These are phyloP conservation scores for Anarsia innoxiella DNA, from an alignment of 2,888 invertebrate genomes.

Conservation along the genomic window DNA sequence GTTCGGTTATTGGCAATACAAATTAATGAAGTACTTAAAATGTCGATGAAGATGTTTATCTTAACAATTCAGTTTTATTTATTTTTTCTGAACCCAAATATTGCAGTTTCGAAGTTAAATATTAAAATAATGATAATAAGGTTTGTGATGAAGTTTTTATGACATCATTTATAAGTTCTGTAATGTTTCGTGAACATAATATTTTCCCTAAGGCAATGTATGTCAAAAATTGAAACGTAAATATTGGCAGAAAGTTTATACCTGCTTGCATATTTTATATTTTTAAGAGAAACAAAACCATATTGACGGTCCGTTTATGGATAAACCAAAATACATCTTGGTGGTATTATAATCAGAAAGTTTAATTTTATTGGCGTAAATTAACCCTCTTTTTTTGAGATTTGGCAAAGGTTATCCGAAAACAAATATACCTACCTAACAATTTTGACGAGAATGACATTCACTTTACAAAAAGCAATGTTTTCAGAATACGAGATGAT, in stretches of 20 bases:
- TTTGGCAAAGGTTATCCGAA: background rate
- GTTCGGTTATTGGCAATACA: background rate
- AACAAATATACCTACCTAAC: background rate
- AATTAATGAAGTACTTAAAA: slow-evolving; percentile 6
- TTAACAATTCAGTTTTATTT: slow-evolving; percentile 5
- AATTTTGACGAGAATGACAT: background rate
- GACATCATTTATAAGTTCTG: background rate
- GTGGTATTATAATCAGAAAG: too few species aligned
- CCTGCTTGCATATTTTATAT: too few species aligned
- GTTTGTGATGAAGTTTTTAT: slow-evolving; percentile 5
- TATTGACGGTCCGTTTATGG: too few species aligned
- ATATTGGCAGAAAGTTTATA: too few species aligned
- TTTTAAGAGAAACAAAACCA: too few species aligned
- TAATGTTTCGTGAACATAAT: too few species aligned
- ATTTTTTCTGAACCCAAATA: background rate
- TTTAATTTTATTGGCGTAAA: too few species aligned
- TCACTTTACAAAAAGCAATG: too few species aligned
- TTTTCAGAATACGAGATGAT: slow-evolving; percentile 41
- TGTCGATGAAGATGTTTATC: slow-evolving; percentile 7
- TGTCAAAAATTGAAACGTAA: too few species aligned
- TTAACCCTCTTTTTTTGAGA: too few species aligned
- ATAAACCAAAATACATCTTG: too few species aligned
- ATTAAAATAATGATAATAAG: background rate
- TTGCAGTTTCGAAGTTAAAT: background rate
- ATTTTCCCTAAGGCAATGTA: too few species aligned